Evolutionary conservation across 2,797 vertebrate species (phyloP).

Genomic region (Rallus crepitans): DNA sequence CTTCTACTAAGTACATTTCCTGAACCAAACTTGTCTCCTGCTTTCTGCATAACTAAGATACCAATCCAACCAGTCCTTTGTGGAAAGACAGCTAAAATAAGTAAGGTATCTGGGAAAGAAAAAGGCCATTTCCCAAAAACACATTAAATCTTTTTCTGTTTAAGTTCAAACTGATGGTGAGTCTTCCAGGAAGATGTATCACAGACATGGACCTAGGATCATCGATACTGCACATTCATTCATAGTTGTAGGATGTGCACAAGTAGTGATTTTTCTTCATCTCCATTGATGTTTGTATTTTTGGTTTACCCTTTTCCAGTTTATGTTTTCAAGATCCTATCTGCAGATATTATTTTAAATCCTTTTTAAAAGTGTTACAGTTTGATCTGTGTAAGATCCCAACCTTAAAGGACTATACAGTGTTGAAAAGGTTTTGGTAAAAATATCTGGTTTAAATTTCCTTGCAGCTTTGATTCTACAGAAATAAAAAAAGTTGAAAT

Average conservation of each 20-base stretch:
- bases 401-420: not conserved
- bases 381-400: not conserved
- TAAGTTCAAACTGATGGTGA: fast-evolving
- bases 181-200: not conserved
- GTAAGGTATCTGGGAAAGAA: not conserved
- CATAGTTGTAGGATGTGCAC: not conserved
- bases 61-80: not conserved
- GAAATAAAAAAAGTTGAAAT: not conserved
- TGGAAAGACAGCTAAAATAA: not conserved
- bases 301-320: not conserved
- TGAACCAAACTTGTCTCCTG: not conserved
- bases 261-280: not conserved
- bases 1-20: not conserved
- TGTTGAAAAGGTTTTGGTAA: not conserved
- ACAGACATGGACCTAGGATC: not conserved
- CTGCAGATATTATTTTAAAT: not conserved
- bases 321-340: not conserved
- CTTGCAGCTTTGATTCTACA: not conserved
- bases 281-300: not conserved
- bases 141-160: not conserved
- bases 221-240: not conserved
- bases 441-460: not conserved
- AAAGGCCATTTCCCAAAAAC: not conserved
- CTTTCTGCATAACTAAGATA: not conserved
- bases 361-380: not conserved